Evolutionary conservation across 2,888 invertebrate species (phyloP).

Genomic region (Neuroscelio doddi): DNA sequence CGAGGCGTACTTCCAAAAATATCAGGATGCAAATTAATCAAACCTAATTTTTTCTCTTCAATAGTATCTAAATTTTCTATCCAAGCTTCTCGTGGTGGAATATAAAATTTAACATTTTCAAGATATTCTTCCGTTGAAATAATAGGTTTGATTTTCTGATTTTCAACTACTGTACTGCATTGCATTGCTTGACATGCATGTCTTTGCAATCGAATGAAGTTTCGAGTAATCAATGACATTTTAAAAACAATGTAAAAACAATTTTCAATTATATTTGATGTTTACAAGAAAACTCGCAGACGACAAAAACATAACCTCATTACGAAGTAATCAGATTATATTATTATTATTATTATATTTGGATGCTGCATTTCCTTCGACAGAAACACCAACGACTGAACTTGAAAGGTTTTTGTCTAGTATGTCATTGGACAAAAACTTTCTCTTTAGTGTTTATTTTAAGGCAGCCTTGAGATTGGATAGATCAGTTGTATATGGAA

Average conservation of each 20-base stretch:
- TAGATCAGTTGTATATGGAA: too few relatives aligned
- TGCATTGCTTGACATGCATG: conserved; percentile 42
- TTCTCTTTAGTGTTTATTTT: too few relatives aligned
- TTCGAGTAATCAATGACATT: conserved; percentile 59
- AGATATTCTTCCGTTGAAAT: conserved; percentile 62
- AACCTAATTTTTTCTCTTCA: conserved; percentile 84
- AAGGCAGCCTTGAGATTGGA: too few relatives aligned
- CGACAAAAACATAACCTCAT: conserved; percentile 13
- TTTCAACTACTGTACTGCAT: conserved; percentile 49
- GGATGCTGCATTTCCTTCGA: too few relatives aligned
- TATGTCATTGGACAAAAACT: too few relatives aligned
- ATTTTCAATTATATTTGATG: too few relatives aligned
- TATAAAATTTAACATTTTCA: conserved; percentile 66
- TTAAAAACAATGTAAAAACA: conserved; percentile 50
- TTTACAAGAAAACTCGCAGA: not conserved
- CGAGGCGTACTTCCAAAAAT: conserved; percentile 88
- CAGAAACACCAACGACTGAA: too few relatives aligned
- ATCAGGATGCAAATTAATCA: conserved; percentile 91
- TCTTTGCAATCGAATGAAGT: conserved; percentile 47
- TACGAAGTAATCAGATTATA: too few relatives aligned
- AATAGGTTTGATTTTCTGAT: conserved; percentile 59
- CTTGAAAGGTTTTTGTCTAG: too few relatives aligned
- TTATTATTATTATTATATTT: too few relatives aligned
- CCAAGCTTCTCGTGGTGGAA: conserved; percentile 86
- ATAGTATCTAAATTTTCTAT: conserved; percentile 86